Percentiles rank a stretch among this genome's conserved stretches.
phyloP scores from a whole-genome alignment of 2,797 vertebrate species.

The Notolepis coatsorum region DNA sequence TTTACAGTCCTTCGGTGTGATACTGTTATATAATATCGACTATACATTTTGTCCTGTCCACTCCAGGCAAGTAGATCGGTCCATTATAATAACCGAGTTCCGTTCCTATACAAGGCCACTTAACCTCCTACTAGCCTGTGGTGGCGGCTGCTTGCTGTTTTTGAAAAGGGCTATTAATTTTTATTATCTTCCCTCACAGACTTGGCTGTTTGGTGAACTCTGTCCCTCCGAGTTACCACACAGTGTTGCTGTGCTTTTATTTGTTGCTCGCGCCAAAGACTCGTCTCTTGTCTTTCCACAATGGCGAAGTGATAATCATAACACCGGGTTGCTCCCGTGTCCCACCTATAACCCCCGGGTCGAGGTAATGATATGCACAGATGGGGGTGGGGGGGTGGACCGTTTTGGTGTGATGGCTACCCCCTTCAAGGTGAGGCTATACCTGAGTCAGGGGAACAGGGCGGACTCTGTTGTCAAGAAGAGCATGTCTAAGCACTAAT shows the following conservation, averaged over 20 bases:
- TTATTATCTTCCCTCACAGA: not conserved
- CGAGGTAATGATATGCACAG: constrained; percentile 53
- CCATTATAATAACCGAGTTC: not conserved
- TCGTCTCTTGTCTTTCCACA: constrained; percentile 23
- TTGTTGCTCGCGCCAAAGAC: constrained; percentile 24
- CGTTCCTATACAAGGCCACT: not conserved
- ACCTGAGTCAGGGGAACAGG: constrained; percentile 49
- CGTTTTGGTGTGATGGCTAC: constrained; percentile 39
- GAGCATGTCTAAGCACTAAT: constrained; percentile 35
- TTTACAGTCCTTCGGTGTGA: too few species aligned
- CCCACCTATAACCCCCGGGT: constrained; percentile 4
- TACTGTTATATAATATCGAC: too few species aligned
- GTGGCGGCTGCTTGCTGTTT: not conserved
- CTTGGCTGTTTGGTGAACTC: not conserved
- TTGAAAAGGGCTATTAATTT: not conserved
- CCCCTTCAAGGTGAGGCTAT: constrained; percentile 53
- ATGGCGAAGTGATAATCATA: not conserved
- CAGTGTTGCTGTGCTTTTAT: too few species aligned
- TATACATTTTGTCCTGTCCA: too few species aligned
- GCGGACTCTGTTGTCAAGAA: constrained; percentile 12
- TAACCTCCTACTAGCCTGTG: not conserved
- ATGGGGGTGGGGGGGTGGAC: constrained; percentile 7
- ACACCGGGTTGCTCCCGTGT: constrained; percentile 2
- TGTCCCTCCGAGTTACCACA: not conserved
- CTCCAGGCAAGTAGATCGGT: not conserved